These are phyloP conservation scores for Furcifer pardalis DNA, from an alignment of 2,797 vertebrate species.

Conservation along the genomic window DNA sequence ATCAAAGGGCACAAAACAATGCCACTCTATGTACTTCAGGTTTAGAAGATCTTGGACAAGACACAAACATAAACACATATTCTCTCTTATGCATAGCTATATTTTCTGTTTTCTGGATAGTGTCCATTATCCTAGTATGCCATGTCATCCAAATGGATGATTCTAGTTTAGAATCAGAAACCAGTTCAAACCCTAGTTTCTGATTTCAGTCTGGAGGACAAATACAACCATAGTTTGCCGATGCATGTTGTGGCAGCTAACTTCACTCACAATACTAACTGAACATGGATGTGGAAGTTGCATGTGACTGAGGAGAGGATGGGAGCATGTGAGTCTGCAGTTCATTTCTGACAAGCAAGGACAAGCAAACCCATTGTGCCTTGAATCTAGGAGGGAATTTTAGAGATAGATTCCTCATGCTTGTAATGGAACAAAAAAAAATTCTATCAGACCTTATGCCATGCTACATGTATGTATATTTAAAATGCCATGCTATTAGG, in stretches of 20 bases:
- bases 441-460: not conserved
- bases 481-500: not conserved
- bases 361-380: not conserved
- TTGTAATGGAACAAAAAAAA: not conserved
- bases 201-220: not conserved
- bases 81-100: not conserved
- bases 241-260: not conserved
- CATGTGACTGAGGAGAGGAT: not conserved
- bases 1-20: no score
- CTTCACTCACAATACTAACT: not conserved
- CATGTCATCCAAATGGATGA: not conserved
- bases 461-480: not conserved
- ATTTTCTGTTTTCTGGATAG: not conserved
- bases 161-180: not conserved
- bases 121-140: not conserved
- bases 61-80: no score
- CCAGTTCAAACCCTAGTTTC: not conserved
- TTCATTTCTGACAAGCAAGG: not conserved
- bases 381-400: not conserved
- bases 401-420: not conserved
- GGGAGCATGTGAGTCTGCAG: not conserved
- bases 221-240: not conserved
- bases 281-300: not conserved
- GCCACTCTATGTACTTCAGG: no score
- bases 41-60: not conserved